phyloP scores from a whole-genome alignment of 2,113 vertebrate species.

The Prionailurus viverrinus region DNA sequence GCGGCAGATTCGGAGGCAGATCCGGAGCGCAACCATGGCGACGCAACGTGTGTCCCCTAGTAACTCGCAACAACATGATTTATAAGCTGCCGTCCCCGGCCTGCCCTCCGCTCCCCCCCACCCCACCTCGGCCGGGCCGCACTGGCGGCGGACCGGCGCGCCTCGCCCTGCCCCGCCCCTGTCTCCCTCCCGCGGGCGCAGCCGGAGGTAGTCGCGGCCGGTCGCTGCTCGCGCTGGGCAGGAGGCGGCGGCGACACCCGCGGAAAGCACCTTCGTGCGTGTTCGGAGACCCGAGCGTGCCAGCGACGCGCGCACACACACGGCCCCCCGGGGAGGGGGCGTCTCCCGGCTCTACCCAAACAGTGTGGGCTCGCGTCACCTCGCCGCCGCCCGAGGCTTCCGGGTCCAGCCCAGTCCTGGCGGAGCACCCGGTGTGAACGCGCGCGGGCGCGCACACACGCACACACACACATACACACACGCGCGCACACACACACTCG shows the following conservation, averaged over 20 bases:
- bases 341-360: neutral
- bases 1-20: neutral
- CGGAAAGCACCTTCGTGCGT: neutral
- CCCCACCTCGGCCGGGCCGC: neutral
- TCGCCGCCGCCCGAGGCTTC: neutral
- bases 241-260: constrained; percentile 50
- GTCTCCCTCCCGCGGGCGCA: neutral
- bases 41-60: constrained; percentile 78
- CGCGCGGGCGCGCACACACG: neutral
- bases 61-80: constrained; percentile 71
- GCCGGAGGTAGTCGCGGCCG: neutral
- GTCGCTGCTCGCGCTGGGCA: constrained; percentile 43
- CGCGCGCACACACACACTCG: neutral
- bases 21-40: constrained; percentile 79
- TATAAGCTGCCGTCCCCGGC: constrained; percentile 21
- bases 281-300: constrained; percentile 53
- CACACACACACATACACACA: neutral
- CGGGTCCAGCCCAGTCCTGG: neutral
- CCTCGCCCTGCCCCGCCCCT: neutral
- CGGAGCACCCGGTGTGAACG: neutral
- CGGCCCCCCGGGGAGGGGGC: neutral
- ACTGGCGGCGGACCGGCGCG: neutral
- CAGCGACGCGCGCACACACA: neutral
- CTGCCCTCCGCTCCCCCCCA: neutral
- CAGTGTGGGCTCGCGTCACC: neutral